Evolutionary conservation across 2,888 invertebrate genomes (phyloP), one percentile per base, ranked within the genome.

Genomic region (Athalia rosae): DNA sequence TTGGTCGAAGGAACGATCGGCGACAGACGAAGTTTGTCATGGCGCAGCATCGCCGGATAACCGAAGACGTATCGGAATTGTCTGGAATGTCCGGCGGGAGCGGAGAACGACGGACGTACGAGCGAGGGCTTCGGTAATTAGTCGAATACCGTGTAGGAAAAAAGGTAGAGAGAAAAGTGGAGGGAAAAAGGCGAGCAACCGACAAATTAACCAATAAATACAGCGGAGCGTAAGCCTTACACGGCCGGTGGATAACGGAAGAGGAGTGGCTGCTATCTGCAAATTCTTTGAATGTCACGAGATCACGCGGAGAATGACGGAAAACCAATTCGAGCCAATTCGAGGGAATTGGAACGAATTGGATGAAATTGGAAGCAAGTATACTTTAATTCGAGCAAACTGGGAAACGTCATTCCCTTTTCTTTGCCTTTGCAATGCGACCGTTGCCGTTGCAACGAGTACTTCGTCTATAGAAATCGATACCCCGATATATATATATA

Each of bases 151-250:
- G 47, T 53, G 15, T 11, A 53, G 13, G 7, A 15, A 59, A 15
- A 62, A 9, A 41, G 15, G 11, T 0, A 43, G 6, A 53, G 69
- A 56, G n/a, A 43, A n/a, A 53, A 56, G 56, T 28, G 61, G 58
- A 45, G 61, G 13, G 50, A 47, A 43, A 56, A 1, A 50, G 62
- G 9, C 50, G 43, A 43, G 50, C 62, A 62, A 73, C 77, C 61
- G 77, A 71, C 77, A 77, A 77, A 77, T 77, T 77, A 77, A 77
- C 73, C 77, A 62, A 77, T 77, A 74, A 77, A 77, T 63, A 77
- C 62, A 15, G 58, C 9, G 28, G 11, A 67, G 28, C 4, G 41
- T 9, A 13, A 58, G 45, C 45, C 62, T 28, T 71, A 15, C 58
- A 59, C 28, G 73, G 53, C 53, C 45, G 43, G 61, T 13, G 61